Conservation (phyloP, 2,888 invertebrate species). For the Vesta saturnalis region DNA sequence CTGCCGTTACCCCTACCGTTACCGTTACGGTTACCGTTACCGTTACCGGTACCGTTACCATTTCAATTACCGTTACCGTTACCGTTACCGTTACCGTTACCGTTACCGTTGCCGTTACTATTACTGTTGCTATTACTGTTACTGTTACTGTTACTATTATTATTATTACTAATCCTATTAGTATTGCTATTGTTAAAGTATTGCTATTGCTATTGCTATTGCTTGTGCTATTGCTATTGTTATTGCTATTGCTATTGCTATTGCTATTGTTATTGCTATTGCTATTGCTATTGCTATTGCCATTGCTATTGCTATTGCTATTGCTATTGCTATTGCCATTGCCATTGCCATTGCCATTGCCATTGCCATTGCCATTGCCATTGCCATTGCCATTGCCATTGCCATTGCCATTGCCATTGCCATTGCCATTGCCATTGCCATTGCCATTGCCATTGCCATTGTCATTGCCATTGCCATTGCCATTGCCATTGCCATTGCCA, state of each 20-base stretch:
- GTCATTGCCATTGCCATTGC: not conserved
- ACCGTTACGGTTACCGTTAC: too few species aligned
- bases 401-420: not conserved
- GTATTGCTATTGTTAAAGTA: too few species aligned
- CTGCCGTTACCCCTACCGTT: too few species aligned
- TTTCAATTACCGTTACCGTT: too few species aligned
- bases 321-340: conserved; percentile 1
- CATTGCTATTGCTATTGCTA: not conserved
- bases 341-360: conserved; percentile 14
- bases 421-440: not conserved
- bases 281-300: not conserved
- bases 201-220: conserved; percentile 6
- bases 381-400: conserved; percentile 13
- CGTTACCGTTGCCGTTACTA: too few species aligned
- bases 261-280: not conserved
- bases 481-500: not conserved
- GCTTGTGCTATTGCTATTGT: not conserved
- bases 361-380: conserved; percentile 10
- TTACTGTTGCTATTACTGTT: too few species aligned
- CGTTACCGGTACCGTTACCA: too few species aligned
- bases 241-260: not conserved
- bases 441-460: not conserved
- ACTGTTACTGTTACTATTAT: not conserved
- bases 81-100: too few species aligned
- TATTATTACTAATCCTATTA: too few species aligned